A percentile compares a stretch with the other conserved stretches of the same genome.
These are phyloP conservation scores for Platichthys stellatus DNA, from an alignment of 2,113 vertebrate species.

Conservation along the genomic window DNA sequence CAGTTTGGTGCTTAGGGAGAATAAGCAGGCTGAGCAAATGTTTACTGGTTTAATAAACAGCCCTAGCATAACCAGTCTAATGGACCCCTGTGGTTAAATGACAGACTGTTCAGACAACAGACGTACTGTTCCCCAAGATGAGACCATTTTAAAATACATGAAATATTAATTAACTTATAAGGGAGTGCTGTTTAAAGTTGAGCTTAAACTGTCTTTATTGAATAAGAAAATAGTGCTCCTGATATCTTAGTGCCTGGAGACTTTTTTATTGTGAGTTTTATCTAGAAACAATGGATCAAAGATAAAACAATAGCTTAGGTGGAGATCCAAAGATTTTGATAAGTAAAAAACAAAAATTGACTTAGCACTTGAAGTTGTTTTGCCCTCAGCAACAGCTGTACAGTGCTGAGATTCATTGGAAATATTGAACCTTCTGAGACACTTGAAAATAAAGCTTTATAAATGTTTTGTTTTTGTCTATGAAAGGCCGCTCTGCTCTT, in stretches of 20 bases:
- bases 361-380: constrained; percentile 37
- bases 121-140: no score
- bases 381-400: constrained; percentile 22
- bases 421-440: constrained; percentile 25
- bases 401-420: constrained; percentile 2
- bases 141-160: not conserved
- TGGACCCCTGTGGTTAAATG: no score
- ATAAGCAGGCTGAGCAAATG: no score
- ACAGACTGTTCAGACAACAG: not conserved
- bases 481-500: not conserved
- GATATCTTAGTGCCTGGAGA: not conserved
- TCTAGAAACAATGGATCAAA: constrained; percentile 24
- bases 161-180: not conserved
- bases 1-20: no score
- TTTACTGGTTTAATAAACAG: no score
- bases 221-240: not conserved
- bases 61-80: no score
- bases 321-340: constrained; percentile 16
- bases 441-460: constrained; percentile 11
- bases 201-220: not conserved
- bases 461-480: not conserved
- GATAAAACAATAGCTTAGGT: constrained; percentile 8
- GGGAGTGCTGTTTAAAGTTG: not conserved
- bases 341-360: constrained; percentile 28
- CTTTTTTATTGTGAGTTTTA: constrained; percentile 21